Evolutionary conservation across 1,140 invertebrate species (phyloP).

Genomic region (Bombyx mori): DNA sequence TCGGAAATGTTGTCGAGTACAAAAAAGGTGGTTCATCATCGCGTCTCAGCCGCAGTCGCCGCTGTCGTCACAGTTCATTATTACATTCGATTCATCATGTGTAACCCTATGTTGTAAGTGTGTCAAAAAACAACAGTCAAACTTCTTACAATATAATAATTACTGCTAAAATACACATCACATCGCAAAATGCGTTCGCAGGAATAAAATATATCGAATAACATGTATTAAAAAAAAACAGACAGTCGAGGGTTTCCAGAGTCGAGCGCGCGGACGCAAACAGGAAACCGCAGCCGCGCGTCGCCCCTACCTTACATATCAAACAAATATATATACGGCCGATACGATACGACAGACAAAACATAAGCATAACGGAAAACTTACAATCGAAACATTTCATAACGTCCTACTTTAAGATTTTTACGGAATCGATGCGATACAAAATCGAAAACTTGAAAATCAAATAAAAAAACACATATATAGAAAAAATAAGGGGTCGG

Average conservation of each 20-base stretch:
- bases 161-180: conserved; percentile 86
- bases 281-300: conserved; percentile 63
- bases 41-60: conserved; percentile 72
- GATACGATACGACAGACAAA: conserved; percentile 57
- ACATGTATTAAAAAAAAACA: conserved; percentile 78
- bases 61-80: conserved; percentile 55
- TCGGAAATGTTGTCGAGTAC: conserved; percentile 69
- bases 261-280: conserved; percentile 68
- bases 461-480: conserved; percentile 72
- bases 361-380: conserved; percentile 72
- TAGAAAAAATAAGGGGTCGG: conserved; percentile 61
- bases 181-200: conserved; percentile 85
- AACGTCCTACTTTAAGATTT: conserved; percentile 73
- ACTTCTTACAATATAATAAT: conserved; percentile 75
- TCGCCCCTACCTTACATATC: conserved; percentile 19
- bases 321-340: conserved; percentile 1
- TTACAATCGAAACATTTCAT: conserved; percentile 72
- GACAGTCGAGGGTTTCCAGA: conserved; percentile 66
- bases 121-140: conserved; percentile 72
- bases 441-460: conserved; percentile 73
- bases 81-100: conserved; percentile 61
- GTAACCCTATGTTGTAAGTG: conserved; percentile 68
- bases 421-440: conserved; percentile 70
- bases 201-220: conserved; percentile 85
- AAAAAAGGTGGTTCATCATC: conserved; percentile 65